phyloP scores from a whole-genome alignment of 2,888 invertebrate species.

The Baccha elongata region DNA sequence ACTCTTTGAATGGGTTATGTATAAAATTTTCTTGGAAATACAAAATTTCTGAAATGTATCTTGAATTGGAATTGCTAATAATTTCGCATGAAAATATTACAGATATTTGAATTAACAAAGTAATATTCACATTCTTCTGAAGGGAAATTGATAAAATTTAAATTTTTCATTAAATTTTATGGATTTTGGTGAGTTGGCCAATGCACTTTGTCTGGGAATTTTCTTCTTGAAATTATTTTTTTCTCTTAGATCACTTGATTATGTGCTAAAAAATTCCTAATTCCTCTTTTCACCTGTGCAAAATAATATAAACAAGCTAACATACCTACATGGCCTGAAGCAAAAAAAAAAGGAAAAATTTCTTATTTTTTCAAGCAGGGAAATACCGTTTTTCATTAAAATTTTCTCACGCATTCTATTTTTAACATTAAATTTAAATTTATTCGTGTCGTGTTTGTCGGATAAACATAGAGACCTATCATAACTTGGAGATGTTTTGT shows the following conservation, averaged over 20 bases:
- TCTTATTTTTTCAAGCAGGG: not conserved
- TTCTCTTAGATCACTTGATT: constrained; percentile 8
- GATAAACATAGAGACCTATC: constrained; percentile 27
- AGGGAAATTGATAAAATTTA: not conserved
- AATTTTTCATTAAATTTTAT: not conserved
- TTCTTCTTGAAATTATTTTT: constrained; percentile 40
- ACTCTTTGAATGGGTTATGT: constrained; percentile 65
- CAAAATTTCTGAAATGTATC: constrained; percentile 18
- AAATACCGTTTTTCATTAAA: constrained; percentile 16
- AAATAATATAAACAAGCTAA: constrained; percentile 60
- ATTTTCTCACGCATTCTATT: constrained; percentile 70
- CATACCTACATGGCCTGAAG: not conserved
- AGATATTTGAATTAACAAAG: not conserved
- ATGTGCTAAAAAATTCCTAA: constrained; percentile 28
- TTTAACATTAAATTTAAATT: constrained; percentile 52
- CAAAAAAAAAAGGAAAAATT: constrained; percentile 3
- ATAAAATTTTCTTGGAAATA: constrained; percentile 45
- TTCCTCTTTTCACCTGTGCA: constrained; percentile 58
- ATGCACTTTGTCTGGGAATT: constrained; percentile 61
- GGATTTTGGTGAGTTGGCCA: constrained; percentile 67
- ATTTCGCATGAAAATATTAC: not conserved
- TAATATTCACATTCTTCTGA: not conserved
- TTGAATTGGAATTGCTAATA: not conserved
- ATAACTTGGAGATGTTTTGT: constrained; percentile 33
- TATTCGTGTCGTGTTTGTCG: constrained; percentile 39